Base-by-base conservation (phyloP, 2,888 invertebrate genomes). In the Polymixis lichenea region DNA sequence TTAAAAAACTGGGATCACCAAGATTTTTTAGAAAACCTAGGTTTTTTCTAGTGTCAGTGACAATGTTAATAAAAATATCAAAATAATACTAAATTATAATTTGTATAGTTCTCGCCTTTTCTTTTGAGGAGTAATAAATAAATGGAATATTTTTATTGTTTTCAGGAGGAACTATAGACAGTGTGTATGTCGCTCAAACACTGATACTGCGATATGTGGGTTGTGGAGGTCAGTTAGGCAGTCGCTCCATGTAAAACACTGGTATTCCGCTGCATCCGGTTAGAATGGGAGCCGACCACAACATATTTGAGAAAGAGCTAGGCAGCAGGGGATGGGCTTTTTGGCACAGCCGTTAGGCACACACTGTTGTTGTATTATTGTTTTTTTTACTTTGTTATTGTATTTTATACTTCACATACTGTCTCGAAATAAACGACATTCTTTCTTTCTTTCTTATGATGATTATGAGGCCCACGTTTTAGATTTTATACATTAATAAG, bases 1-100 rank as follows among this genome's bases (percentile, higher is more conserved):
- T 17, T 7, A 56, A 2, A 22, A n/a, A 56, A 56, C 58, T 19
- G 19, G 19, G 1, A 19, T 28, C 9, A 9, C 25, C 19, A 25
- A 13, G 13, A 5, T 13, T 28, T 46, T 32, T 15, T 15, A 7
- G 11, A 3, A 32, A 28, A 61, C 17, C 2, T 3, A 0, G 2
- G 2, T 7, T n/a, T 38, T 68, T 32, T 32, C 15, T n/a, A 51
- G 53, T 69, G 68, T 15, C 80, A 77, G 43, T 77, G 64, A 80
- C 38, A 8, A 46, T 68, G 58, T 67, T 69, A 72, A 51, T 55
- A 75, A 56, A 51, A 28, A 56, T n/a, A 77, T 72, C 38, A 69
- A 72, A 81, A 80, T 72, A 81, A 81, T 77, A 81, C 81, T 81
- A 61, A 66, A 38, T 25, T 69, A 62, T 22, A 61, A 55, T 53